Evolutionary conservation across 1,140 invertebrate genomes (phyloP).

Genomic region (Bombus picipes): DNA sequence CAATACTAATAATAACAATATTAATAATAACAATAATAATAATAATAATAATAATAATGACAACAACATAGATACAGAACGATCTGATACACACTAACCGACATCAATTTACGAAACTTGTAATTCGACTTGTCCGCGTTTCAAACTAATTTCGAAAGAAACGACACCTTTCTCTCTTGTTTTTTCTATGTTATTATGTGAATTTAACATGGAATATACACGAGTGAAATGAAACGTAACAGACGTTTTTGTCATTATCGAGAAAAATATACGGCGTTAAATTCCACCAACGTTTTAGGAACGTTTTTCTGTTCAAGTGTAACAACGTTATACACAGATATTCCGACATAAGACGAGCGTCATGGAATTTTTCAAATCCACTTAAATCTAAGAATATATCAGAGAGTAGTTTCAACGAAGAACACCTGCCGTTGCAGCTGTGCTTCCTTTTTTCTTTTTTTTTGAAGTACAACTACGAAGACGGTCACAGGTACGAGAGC

Average conservation of each 20-base stretch:
- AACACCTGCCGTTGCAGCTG: constrained; percentile 49
- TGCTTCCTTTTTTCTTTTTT: background rate
- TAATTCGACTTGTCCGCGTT: no score
- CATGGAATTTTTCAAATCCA: constrained; percentile 13
- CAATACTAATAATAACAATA: background rate
- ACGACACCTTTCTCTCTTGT: background rate
- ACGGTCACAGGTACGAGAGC: constrained; percentile 12
- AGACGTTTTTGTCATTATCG: background rate
- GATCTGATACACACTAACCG: no score
- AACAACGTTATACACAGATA: background rate
- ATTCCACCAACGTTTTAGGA: background rate
- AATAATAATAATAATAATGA: background rate
- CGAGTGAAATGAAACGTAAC: background rate
- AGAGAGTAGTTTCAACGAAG: background rate
- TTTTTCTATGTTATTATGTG: no score
- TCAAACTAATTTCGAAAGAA: background rate
- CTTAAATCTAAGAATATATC: constrained; percentile 6
- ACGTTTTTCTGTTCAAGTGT: background rate
- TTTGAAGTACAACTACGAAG: background rate
- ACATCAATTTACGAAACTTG: no score
- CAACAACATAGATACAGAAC: background rate
- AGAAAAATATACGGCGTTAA: background rate
- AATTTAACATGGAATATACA: background rate
- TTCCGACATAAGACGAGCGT: background rate
- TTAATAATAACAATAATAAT: background rate